Conservation (phyloP, 2,797 vertebrate genomes). For the Nyctalus aviator region DNA sequence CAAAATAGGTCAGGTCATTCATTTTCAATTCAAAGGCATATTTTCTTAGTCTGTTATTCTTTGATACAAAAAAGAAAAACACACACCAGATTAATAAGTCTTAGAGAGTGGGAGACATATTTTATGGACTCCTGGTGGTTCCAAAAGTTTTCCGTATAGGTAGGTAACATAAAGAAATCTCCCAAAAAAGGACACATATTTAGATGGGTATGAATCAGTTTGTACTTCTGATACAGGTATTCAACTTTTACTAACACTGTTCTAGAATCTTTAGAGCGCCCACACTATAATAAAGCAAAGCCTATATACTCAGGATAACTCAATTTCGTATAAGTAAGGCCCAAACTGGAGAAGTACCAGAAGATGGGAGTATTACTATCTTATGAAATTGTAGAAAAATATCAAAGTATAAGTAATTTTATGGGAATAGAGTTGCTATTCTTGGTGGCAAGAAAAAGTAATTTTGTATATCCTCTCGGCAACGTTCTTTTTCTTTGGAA, state of each 20-base stretch:
- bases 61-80: slow-evolving; percentile 75
- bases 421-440: neutral
- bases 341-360: neutral
- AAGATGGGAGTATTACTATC: neutral
- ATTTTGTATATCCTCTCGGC: neutral
- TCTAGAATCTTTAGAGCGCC: neutral
- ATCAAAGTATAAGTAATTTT: neutral
- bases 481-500: neutral
- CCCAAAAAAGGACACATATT: neutral
- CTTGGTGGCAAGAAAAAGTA: slow-evolving; percentile 22
- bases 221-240: neutral
- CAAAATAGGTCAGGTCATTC: slow-evolving; percentile 99
- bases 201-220: neutral
- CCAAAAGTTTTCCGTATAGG: neutral
- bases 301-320: neutral
- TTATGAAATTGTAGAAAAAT: neutral
- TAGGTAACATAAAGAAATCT: neutral
- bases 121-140: neutral
- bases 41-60: slow-evolving; percentile 98
- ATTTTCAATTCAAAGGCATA: slow-evolving; percentile 99
- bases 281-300: neutral
- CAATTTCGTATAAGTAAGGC: neutral
- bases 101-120: neutral
- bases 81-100: neutral
- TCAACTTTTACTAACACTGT: neutral